Evolutionary conservation across 2,797 vertebrate species (phyloP).

Genomic region (Sebastolobus alascanus): DNA sequence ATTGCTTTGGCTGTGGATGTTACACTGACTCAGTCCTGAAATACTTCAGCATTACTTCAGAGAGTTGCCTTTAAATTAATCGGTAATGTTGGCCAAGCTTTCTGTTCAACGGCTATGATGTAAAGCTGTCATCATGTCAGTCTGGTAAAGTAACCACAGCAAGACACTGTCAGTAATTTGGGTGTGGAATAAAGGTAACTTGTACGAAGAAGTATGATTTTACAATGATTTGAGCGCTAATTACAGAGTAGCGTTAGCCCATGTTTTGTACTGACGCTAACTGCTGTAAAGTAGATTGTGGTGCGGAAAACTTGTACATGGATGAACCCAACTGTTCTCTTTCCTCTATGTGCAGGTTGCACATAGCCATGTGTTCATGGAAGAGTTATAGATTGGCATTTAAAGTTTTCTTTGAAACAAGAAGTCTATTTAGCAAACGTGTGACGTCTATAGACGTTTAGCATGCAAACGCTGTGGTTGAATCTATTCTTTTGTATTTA

Average conservation of each 20-base stretch:
- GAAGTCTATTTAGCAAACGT: neutral
- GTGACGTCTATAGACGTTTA: neutral
- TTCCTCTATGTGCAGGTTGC: neutral
- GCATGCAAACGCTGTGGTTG: neutral
- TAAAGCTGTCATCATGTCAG: slow-evolving; percentile 33
- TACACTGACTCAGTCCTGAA: slow-evolving; percentile 17
- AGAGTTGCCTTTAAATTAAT: slow-evolving; percentile 24
- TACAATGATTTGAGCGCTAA: slow-evolving; percentile 22
- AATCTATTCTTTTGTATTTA: neutral
- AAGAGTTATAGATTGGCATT: neutral
- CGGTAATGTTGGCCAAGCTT: neutral
- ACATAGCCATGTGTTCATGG: neutral
- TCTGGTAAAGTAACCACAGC: slow-evolving; percentile 22
- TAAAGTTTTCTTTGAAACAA: neutral
- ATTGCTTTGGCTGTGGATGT: slow-evolving; percentile 13
- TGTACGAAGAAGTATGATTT: slow-evolving; percentile 7
- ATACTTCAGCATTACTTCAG: slow-evolving; percentile 17
- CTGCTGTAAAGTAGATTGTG: slow-evolving; percentile 9
- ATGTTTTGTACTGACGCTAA: slow-evolving; percentile 18
- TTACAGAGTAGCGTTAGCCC: slow-evolving; percentile 39
- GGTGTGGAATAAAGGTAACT: slow-evolving; percentile 28
- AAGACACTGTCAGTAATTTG: slow-evolving; percentile 34
- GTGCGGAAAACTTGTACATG: slow-evolving; percentile 7
- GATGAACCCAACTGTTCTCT: neutral
- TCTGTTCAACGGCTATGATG: slow-evolving; percentile 15